phyloP scores from a whole-genome alignment of 1,140 invertebrate species.

The Cydia strobilella region DNA sequence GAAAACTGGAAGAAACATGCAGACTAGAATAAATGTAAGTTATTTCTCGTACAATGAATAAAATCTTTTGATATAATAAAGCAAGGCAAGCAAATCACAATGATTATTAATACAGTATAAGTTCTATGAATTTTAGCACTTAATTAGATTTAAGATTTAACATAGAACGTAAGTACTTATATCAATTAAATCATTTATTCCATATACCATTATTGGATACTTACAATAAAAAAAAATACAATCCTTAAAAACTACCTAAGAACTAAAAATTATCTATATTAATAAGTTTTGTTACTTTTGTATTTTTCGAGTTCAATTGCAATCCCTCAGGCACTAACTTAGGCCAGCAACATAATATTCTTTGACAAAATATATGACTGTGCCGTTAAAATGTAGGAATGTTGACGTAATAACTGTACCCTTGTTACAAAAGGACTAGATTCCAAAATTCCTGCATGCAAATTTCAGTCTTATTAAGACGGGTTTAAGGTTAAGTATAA shows the following conservation, averaged over 20 bases:
- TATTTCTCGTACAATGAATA: not conserved
- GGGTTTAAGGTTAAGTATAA: too few relatives aligned
- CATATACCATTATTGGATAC: too few relatives aligned
- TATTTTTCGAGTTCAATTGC: not conserved
- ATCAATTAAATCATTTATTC: too few relatives aligned
- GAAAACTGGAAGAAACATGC: slow-evolving; percentile 36
- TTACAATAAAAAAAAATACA: too few relatives aligned
- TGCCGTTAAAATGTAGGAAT: slow-evolving; percentile 3
- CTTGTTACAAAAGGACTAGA: not conserved
- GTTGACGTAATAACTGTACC: not conserved
- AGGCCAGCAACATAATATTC: not conserved
- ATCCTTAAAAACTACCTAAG: too few relatives aligned
- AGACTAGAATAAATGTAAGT: slow-evolving; percentile 38
- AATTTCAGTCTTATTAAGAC: too few relatives aligned
- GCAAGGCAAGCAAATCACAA: not conserved
- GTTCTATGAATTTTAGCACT: not conserved
- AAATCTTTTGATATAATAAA: not conserved
- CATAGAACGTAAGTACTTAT: too few relatives aligned
- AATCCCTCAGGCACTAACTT: not conserved
- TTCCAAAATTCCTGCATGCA: too few relatives aligned
- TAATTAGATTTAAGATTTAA: not conserved
- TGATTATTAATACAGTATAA: not conserved
- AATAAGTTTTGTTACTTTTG: not conserved
- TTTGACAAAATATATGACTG: not conserved
- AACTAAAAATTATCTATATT: too few relatives aligned